These are phyloP conservation scores for Thaleichthys pacificus DNA, from an alignment of 2,797 vertebrate genomes.

Conservation along the genomic window DNA sequence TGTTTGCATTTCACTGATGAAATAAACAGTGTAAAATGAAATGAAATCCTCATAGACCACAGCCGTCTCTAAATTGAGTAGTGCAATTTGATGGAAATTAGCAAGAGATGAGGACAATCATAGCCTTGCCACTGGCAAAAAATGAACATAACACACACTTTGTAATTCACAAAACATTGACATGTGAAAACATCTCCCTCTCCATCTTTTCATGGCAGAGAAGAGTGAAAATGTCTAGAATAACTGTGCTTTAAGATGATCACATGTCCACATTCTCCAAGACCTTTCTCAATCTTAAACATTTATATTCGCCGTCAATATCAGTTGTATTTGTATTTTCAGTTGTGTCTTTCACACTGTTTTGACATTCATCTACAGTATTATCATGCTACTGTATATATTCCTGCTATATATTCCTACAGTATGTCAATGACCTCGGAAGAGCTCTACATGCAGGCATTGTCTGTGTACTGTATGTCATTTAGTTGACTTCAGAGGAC, in stretches of 20 bases:
- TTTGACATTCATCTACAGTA: too few species aligned
- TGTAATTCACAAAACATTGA: constrained; percentile 27
- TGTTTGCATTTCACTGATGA: constrained; percentile 36
- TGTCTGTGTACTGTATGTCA: constrained; percentile 35
- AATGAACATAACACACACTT: constrained; percentile 7
- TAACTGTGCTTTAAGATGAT: background rate
- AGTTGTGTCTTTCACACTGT: background rate
- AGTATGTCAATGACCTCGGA: background rate
- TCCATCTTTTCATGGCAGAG: background rate
- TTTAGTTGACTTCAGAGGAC: constrained; percentile 57
- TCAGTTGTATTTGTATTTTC: too few species aligned
- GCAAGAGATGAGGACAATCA: constrained; percentile 9
- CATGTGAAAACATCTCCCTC: constrained; percentile 18
- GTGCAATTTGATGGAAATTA: constrained; percentile 33
- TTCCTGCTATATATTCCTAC: too few species aligned
- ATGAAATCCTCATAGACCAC: constrained; percentile 34
- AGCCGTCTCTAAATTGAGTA: constrained; percentile 34
- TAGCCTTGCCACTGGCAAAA: constrained; percentile 22
- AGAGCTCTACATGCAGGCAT: background rate
- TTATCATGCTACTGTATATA: too few species aligned
- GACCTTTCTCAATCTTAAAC: background rate
- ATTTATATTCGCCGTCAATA: too few species aligned
- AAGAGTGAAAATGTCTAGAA: constrained; percentile 1
- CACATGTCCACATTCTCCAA: too few species aligned
- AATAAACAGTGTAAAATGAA: constrained; percentile 54